phyloP scores from a whole-genome alignment of 2,113 vertebrate species.

The Bufo bufo region DNA sequence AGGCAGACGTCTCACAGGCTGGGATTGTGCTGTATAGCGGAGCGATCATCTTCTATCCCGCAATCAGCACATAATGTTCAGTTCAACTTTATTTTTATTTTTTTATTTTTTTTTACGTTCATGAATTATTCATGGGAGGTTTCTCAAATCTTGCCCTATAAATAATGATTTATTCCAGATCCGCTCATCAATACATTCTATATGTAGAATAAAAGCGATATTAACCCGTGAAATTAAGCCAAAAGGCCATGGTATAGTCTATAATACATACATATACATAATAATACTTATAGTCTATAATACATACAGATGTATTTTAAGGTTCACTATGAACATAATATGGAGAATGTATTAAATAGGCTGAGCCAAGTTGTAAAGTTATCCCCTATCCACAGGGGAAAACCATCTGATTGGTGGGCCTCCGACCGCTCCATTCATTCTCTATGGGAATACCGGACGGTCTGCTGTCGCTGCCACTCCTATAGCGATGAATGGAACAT shows the following conservation, averaged over 20 bases:
- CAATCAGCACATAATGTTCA: slow-evolving; percentile 18
- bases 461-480: too few relatives aligned
- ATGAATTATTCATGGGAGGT: slow-evolving; percentile 14
- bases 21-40: neutral
- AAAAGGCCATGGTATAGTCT: neutral
- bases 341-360: neutral
- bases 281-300: neutral
- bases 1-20: neutral
- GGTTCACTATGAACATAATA: neutral
- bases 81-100: too few relatives aligned
- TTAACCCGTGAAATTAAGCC: neutral
- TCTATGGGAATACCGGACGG: too few relatives aligned
- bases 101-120: neutral
- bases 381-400: too few relatives aligned
- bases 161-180: slow-evolving; percentile 7
- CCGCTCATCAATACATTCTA: neutral
- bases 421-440: too few relatives aligned
- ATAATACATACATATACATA: too few relatives aligned
- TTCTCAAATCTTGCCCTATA: neutral
- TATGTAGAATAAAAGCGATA: neutral
- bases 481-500: too few relatives aligned
- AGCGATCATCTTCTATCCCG: neutral
- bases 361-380: too few relatives aligned
- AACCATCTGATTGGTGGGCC: too few relatives aligned
- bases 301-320: neutral